Conservation (phyloP, 30 jellyfish, hydroid and myxozoan species). For the Nemopilema nomurai region DNA sequence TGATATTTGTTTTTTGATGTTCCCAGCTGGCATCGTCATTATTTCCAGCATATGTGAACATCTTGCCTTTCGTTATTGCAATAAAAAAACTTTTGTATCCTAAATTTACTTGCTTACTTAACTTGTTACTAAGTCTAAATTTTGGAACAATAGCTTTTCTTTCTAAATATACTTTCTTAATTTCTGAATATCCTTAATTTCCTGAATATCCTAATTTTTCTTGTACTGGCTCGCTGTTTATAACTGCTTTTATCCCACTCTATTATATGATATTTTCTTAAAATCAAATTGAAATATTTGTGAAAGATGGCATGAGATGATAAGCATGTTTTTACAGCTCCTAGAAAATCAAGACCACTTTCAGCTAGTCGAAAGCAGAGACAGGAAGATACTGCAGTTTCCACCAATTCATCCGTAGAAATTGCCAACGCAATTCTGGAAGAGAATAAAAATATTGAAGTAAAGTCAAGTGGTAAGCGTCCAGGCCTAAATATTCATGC, state of each 20-base stretch:
- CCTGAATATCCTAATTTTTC: too few relatives aligned
- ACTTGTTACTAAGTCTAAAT: neutral
- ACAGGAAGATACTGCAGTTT: neutral
- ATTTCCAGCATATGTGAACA: too few relatives aligned
- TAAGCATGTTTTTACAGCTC: slow-evolving; percentile 35
- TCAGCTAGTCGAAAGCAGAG: slow-evolving; percentile 60
- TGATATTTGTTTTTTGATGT: too few relatives aligned
- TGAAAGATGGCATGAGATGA: too few relatives aligned
- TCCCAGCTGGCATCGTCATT: too few relatives aligned
- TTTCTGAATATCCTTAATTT: too few relatives aligned
- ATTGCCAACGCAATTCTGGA: slow-evolving; percentile 53
- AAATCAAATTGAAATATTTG: too few relatives aligned
- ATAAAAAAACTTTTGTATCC: neutral
- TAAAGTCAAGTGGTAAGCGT: slow-evolving; percentile 25
- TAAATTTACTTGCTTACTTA: neutral
- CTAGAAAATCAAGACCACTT: slow-evolving; percentile 66
- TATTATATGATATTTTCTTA: too few relatives aligned
- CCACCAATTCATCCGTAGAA: slow-evolving; percentile 24
- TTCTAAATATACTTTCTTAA: neutral
- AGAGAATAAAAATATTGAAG: slow-evolving; percentile 43
- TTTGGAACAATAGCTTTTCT: neutral
- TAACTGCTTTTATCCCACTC: too few relatives aligned
- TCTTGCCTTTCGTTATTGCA: too few relatives aligned
- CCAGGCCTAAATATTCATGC: too few relatives aligned
- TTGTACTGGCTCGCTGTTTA: too few relatives aligned